A percentile compares a stretch with the other conserved stretches of the same genome.
These are phyloP conservation scores for Aspiorhynchus laticeps DNA, from an alignment of 2,113 vertebrate genomes.

Conservation along the genomic window DNA sequence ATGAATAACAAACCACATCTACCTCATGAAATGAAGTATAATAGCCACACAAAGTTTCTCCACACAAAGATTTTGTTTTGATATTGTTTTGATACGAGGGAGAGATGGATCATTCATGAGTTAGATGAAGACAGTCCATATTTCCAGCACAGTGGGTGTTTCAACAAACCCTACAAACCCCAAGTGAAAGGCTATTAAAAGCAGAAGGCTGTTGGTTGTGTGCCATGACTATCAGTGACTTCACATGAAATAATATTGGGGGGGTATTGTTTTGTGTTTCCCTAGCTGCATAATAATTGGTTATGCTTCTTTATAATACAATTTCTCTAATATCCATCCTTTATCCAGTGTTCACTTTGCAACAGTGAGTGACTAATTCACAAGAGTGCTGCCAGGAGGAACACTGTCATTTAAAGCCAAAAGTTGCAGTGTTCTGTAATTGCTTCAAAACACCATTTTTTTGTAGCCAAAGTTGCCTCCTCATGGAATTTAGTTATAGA, in stretches of 20 bases:
- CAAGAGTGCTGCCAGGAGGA: not conserved
- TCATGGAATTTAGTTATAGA: not conserved
- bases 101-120: conserved; percentile 29
- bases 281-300: conserved; percentile 14
- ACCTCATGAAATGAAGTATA: conserved; percentile 10
- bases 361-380: not conserved
- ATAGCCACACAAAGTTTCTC: not conserved
- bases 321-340: not conserved
- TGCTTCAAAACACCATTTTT: conserved; percentile 4
- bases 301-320: not conserved
- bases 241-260: conserved; percentile 5
- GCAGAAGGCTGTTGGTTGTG: conserved; percentile 34
- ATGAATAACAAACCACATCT: conserved; percentile 36
- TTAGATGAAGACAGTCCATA: conserved; percentile 10
- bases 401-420: conserved; percentile 12
- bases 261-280: not conserved
- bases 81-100: no score
- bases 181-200: conserved; percentile 34
- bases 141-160: conserved; percentile 38
- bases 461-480: not conserved
- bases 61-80: conserved; percentile 18
- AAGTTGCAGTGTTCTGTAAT: conserved; percentile 1
- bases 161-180: conserved; percentile 16
- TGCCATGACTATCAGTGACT: conserved; percentile 21
- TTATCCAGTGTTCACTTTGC: not conserved